Conservation (phyloP, 2,888 invertebrate species). For the Bedellia somnulentella region DNA sequence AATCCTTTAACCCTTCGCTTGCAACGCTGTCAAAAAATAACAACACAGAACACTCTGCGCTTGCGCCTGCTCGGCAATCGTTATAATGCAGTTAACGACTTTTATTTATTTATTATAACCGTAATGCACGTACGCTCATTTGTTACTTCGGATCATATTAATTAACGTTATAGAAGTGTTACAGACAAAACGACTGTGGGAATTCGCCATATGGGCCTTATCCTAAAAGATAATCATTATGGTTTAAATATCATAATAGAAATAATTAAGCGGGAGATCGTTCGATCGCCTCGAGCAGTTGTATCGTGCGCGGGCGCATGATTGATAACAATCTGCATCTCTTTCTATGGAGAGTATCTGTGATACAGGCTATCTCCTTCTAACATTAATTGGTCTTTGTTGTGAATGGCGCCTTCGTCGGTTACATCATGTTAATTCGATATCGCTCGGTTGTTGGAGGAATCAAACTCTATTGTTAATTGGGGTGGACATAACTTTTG, state of each 20-base stretch:
- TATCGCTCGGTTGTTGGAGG: constrained; percentile 29
- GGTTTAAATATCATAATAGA: constrained; percentile 58
- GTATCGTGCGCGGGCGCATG: constrained; percentile 49
- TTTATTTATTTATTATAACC: constrained; percentile 14
- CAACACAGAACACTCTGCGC: constrained; percentile 10
- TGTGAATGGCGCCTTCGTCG: constrained; percentile 48
- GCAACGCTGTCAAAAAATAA: constrained; percentile 8
- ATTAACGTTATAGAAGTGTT: constrained; percentile 23
- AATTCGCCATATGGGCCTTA: constrained; percentile 35
- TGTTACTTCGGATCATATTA: constrained; percentile 17
- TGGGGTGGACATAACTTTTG: too few relatives aligned
- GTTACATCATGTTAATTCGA: constrained; percentile 42
- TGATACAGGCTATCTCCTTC: constrained; percentile 20
- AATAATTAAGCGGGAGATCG: constrained; percentile 53
- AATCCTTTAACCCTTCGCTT: constrained; percentile 7
- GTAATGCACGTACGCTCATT: constrained; percentile 15
- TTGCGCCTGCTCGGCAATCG: constrained; percentile 13
- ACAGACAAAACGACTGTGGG: constrained; percentile 29
- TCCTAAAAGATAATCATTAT: constrained; percentile 37
- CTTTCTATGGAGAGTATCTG: constrained; percentile 15
- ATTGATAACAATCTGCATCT: constrained; percentile 45
- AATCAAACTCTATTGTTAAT: constrained; percentile 40
- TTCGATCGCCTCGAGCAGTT: constrained; percentile 41
- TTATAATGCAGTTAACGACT: constrained; percentile 15
- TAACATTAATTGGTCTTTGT: constrained; percentile 47